These are phyloP conservation scores for Drosophila takahashii DNA, from an alignment of 1,140 invertebrate genomes.

Conservation along the genomic window DNA sequence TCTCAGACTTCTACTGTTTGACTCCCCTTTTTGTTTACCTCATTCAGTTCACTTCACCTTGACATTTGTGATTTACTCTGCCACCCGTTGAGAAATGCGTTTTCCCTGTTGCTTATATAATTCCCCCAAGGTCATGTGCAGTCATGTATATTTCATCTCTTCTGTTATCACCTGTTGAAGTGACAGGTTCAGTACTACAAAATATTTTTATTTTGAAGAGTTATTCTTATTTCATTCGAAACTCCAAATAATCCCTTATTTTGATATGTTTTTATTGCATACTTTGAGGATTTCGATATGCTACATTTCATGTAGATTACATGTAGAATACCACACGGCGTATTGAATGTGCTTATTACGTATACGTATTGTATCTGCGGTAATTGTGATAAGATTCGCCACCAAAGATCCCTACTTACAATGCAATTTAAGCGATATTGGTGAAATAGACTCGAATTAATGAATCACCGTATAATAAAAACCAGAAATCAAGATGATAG, in stretches of 20 bases:
- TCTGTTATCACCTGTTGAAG: neutral
- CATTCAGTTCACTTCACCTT: constrained; percentile 3
- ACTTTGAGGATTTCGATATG: constrained; percentile 7
- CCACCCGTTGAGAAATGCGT: neutral
- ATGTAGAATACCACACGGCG: neutral
- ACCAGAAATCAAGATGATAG: constrained; percentile 5
- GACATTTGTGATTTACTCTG: constrained; percentile 1
- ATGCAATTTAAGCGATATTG: neutral
- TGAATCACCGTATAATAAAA: constrained; percentile 1
- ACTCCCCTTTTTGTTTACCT: constrained; percentile 4
- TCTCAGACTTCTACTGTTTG: neutral
- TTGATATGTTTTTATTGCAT: constrained; percentile 12
- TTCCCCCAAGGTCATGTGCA: neutral
- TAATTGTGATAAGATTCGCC: constrained; percentile 1
- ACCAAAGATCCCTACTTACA: neutral
- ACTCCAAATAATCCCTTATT: neutral
- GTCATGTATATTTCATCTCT: neutral
- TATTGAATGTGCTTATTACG: neutral
- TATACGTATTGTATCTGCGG: constrained; percentile 7
- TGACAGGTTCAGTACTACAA: too few species aligned
- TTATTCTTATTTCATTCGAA: neutral
- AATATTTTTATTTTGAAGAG: too few species aligned
- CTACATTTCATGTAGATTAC: neutral
- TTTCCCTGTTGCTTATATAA: neutral
- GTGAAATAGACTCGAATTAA: neutral